These are phyloP conservation scores for Hippoglossus stenolepis DNA, from an alignment of 2,113 vertebrate genomes.

Conservation along the genomic window DNA sequence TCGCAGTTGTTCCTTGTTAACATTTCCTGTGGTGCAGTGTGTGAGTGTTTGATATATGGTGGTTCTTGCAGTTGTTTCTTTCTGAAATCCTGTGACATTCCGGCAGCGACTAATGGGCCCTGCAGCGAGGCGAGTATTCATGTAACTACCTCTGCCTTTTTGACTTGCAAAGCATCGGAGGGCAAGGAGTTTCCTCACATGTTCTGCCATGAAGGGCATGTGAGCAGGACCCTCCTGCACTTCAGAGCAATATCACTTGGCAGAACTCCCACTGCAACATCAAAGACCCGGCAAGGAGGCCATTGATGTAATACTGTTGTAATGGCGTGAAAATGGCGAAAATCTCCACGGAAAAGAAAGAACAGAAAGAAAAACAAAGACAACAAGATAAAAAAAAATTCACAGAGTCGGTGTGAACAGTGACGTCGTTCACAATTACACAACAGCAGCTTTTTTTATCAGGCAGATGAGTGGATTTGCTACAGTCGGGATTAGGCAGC, in stretches of 20 bases:
- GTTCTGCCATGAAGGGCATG: slow-evolving; percentile 53
- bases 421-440: slow-evolving; percentile 2
- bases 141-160: slow-evolving; percentile 35
- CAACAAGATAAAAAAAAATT: slow-evolving; percentile 8
- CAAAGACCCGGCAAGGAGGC: slow-evolving; percentile 52
- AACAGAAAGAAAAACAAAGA: slow-evolving; percentile 9
- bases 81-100: slow-evolving; percentile 31
- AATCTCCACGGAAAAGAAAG: slow-evolving; percentile 40
- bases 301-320: slow-evolving; percentile 72
- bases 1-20: slow-evolving; percentile 14
- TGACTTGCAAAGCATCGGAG: slow-evolving; percentile 53
- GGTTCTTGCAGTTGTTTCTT: too few relatives aligned
- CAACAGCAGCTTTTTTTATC: slow-evolving; percentile 5
- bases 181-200: slow-evolving; percentile 51
- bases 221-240: slow-evolving; percentile 50
- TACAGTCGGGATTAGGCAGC: slow-evolving; percentile 4
- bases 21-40: background rate
- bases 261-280: slow-evolving; percentile 62
- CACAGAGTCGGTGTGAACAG: background rate
- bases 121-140: slow-evolving; percentile 33
- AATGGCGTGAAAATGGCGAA: slow-evolving; percentile 61
- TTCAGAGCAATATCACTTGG: slow-evolving; percentile 50
- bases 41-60: too few relatives aligned
- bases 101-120: slow-evolving; percentile 22
- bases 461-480: slow-evolving; percentile 8